phyloP scores from a whole-genome alignment of 2,113 vertebrate genomes.

The Archilochus colubris region DNA sequence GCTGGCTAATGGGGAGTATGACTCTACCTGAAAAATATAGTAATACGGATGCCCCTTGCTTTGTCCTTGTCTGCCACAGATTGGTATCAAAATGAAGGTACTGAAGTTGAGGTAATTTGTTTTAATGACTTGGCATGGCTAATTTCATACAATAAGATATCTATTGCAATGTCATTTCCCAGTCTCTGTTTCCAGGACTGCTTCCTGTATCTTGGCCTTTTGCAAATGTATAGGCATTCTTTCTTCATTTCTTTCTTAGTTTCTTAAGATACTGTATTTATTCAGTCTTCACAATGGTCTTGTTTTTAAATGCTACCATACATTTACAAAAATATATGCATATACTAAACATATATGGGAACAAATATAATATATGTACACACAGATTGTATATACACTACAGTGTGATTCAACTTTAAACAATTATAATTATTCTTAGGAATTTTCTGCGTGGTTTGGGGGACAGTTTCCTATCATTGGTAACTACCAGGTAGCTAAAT shows the following conservation, averaged over 20 bases:
- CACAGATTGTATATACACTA: background rate
- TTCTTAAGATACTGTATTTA: background rate
- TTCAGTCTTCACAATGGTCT: background rate
- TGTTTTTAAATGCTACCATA: background rate
- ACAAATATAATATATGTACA: background rate
- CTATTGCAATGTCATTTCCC: background rate
- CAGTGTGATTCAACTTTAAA: background rate
- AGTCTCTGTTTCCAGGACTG: background rate
- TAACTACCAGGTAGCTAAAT: background rate
- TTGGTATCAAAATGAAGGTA: background rate
- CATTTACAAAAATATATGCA: background rate
- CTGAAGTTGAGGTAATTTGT: background rate
- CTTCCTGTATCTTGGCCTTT: background rate
- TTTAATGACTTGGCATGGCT: background rate
- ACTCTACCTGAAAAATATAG: background rate
- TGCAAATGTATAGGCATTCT: background rate
- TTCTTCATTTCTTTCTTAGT: background rate
- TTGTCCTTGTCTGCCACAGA: background rate
- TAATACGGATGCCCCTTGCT: background rate
- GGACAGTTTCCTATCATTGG: background rate
- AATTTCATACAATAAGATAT: background rate
- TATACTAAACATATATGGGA: no score
- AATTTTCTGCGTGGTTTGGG: background rate
- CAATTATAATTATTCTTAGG: background rate
- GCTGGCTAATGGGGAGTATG: background rate